phyloP scores from a whole-genome alignment of 2,797 vertebrate species.

The Tadarida brasiliensis region DNA sequence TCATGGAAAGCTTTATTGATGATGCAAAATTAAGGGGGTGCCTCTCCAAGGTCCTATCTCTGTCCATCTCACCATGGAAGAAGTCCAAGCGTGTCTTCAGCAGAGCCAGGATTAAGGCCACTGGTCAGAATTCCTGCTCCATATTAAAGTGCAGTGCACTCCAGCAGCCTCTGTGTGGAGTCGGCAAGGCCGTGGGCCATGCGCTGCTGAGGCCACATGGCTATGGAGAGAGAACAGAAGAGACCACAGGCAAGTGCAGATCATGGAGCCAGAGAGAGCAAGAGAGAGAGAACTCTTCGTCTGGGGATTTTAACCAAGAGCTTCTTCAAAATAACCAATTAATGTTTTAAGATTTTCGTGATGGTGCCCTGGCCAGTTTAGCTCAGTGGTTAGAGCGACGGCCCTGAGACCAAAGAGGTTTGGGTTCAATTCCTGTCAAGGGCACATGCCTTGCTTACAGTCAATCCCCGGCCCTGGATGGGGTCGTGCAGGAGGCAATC shows the following conservation, averaged over 20 bases:
- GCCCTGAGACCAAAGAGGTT: no score
- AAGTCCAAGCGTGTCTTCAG: not conserved
- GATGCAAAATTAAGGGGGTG: not conserved
- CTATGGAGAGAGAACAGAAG: not conserved
- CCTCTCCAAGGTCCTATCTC: not conserved
- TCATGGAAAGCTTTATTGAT: not conserved
- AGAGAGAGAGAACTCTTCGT: no score
- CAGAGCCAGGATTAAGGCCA: not conserved
- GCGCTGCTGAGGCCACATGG: not conserved
- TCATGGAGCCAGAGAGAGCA: not conserved
- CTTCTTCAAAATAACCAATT: no score
- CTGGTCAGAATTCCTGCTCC: not conserved
- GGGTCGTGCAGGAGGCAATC: no score
- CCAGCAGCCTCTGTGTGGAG: not conserved
- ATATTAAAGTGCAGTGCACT: not conserved
- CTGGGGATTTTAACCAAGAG: no score
- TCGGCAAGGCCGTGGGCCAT: not conserved
- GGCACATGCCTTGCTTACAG: no score
- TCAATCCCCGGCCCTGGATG: no score
- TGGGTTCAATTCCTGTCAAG: no score
- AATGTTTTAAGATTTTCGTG: no score
- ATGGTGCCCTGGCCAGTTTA: no score
- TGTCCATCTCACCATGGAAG: not conserved
- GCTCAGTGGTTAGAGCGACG: no score
- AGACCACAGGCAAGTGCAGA: not conserved